A percentile compares a stretch with the other conserved stretches of the same genome.
phyloP scores from a whole-genome alignment of 92 coral and sea anemone genomes.

The Porites lobata region DNA sequence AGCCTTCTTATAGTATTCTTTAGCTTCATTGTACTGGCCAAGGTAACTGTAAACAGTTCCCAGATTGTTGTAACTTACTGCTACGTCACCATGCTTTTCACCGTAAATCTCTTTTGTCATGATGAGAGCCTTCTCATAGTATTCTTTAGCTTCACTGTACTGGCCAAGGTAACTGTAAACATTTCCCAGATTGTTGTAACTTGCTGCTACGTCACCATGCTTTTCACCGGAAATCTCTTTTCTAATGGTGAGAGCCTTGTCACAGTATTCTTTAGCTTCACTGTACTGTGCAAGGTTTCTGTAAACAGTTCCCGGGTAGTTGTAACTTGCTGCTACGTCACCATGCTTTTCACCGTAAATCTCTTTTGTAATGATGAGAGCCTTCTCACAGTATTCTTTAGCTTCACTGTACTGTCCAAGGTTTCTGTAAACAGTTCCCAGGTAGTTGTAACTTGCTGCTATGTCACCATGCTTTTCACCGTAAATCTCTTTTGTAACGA shows the following conservation, averaged over 20 bases:
- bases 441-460: slow-evolving; percentile 7
- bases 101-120: too few relatives aligned
- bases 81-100: too few relatives aligned
- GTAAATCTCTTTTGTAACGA: not conserved
- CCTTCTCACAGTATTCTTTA: not conserved
- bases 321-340: not conserved
- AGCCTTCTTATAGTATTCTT: too few relatives aligned
- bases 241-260: not conserved
- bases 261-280: not conserved
- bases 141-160: too few relatives aligned
- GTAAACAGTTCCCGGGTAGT: not conserved
- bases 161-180: not conserved
- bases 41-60: too few relatives aligned
- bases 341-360: not conserved
- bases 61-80: too few relatives aligned
- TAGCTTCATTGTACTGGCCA: too few relatives aligned
- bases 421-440: slow-evolving; percentile 13
- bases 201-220: not conserved
- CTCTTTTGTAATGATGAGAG: not conserved
- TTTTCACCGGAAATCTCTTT: not conserved
- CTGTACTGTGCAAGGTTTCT: not conserved
- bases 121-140: too few relatives aligned
- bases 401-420: not conserved
- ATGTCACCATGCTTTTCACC: slow-evolving; percentile 19
- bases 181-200: not conserved